phyloP scores from a whole-genome alignment of 2,888 invertebrate genomes.

The Patella ulyssiponensis region DNA sequence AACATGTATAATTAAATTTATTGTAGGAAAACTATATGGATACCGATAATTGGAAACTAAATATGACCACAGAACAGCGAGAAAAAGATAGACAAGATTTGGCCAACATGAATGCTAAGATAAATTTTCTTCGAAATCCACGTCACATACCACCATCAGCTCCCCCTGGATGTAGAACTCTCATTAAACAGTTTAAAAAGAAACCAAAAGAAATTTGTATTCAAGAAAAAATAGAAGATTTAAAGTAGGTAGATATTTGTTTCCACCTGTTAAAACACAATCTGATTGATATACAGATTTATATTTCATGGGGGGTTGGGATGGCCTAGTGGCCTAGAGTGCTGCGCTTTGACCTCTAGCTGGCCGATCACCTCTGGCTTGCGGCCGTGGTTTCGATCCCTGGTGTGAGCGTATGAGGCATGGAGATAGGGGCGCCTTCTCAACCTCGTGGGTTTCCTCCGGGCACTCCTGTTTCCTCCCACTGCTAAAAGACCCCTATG shows the following conservation, averaged over 20 bases:
- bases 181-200: slow-evolving; percentile 56
- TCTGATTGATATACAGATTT: too few species aligned
- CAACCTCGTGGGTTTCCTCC: too few species aligned
- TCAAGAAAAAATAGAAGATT: slow-evolving; percentile 48
- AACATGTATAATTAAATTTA: neutral
- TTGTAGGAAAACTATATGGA: slow-evolving; percentile 29
- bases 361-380: too few species aligned
- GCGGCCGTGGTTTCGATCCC: too few species aligned
- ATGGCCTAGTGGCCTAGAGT: too few species aligned
- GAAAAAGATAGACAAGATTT: slow-evolving; percentile 58
- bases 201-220: slow-evolving; percentile 61
- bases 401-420: too few species aligned
- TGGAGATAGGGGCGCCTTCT: too few species aligned
- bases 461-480: too few species aligned
- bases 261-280: too few species aligned
- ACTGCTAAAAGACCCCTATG: too few species aligned
- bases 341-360: too few species aligned
- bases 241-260: slow-evolving; percentile 34
- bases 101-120: slow-evolving; percentile 62
- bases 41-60: slow-evolving; percentile 64
- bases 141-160: slow-evolving; percentile 61
- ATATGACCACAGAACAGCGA: slow-evolving; percentile 62
- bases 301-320: too few species aligned
- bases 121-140: slow-evolving; percentile 66
- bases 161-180: slow-evolving; percentile 47